Conservation (phyloP, 2,113 vertebrate genomes). For the Leucopsar rothschildi region DNA sequence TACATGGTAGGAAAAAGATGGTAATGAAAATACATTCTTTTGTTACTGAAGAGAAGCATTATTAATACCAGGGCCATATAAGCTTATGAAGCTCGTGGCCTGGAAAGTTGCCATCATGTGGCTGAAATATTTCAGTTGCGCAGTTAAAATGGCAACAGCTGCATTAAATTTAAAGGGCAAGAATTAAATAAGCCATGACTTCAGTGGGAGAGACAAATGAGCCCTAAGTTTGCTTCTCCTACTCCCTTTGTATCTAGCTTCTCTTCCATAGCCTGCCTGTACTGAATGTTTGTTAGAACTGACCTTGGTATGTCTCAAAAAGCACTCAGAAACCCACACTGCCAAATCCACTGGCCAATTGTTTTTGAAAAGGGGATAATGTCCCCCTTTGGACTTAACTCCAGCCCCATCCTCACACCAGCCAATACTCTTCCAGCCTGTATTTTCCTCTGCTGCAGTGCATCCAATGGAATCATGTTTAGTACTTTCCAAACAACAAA, state of each 20-base stretch:
- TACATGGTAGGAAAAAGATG: constrained; percentile 1
- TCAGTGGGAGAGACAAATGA: neutral
- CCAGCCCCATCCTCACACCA: constrained; percentile 14
- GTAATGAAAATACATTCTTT: neutral
- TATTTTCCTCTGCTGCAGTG: constrained; percentile 18
- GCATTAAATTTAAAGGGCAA: constrained; percentile 59
- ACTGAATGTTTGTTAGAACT: neutral
- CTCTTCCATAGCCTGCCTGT: neutral
- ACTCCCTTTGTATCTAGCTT: neutral
- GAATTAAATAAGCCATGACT: constrained; percentile 25
- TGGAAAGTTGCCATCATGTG: constrained; percentile 35
- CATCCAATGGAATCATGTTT: neutral
- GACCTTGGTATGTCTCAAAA: neutral
- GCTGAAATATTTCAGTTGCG: constrained; percentile 30
- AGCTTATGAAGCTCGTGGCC: constrained; percentile 16
- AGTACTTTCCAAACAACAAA: constrained; percentile 61
- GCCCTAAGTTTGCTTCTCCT: neutral
- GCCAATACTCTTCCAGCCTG: neutral
- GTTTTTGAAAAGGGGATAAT: constrained; percentile 26
- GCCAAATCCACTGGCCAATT: constrained; percentile 28
- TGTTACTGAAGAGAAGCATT: constrained; percentile 35
- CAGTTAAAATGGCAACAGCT: constrained; percentile 37
- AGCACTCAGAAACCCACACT: neutral
- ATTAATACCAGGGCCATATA: constrained; percentile 8
- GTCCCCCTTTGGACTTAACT: neutral